Base-by-base conservation (phyloP, 2,888 invertebrate genomes). In the Sphinx pinastri region DNA sequence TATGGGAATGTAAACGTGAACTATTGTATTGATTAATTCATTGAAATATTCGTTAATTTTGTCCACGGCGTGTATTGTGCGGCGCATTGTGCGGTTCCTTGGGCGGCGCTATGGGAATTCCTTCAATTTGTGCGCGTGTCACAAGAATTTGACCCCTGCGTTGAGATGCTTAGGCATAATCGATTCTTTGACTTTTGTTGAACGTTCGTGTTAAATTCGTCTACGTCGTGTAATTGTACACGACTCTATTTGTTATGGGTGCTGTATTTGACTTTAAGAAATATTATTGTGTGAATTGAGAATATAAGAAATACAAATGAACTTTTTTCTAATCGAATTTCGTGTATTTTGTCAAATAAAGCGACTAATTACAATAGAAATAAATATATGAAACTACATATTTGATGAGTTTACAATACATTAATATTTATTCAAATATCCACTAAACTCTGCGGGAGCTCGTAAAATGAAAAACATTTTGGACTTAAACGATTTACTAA, bases 11-110 rank as follows among this genome's bases (percentile, higher is more conserved):
- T 86, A 84, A 88, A 88, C 84, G 81, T 75, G 74, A 81, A 84
- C 82, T 86, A 90, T 91, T 92, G 89, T 94, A 93, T 94, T 94
- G 93, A 94, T 93, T 93, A 91, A 93, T 83, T 90, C 90, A 90
- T 89, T 88, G 87, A 91, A 92, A 90, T 91, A 83, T 86, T 82
- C 84, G 79, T 85, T 87, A 87, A 89, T 87, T 90, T 84, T 84
- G 86, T 86, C 85, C 86, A 75, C 78, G 79, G 74, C 76, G 77
- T 68, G 73, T 77, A 81, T 88, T 90, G 88, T 89, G 74, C 73
- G 71, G 0, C 45, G 77, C 84, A 86, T 90, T 91, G 89, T 90
- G 80, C 76, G 73, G 80, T 84, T 79, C 91, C 91, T 90, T 81
- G 80, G 91, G 89, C 83, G 91, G 92, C 86, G 84, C 82, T 92